phyloP scores from a whole-genome alignment of 1,140 invertebrate genomes.

The Drosophila novamexicana region DNA sequence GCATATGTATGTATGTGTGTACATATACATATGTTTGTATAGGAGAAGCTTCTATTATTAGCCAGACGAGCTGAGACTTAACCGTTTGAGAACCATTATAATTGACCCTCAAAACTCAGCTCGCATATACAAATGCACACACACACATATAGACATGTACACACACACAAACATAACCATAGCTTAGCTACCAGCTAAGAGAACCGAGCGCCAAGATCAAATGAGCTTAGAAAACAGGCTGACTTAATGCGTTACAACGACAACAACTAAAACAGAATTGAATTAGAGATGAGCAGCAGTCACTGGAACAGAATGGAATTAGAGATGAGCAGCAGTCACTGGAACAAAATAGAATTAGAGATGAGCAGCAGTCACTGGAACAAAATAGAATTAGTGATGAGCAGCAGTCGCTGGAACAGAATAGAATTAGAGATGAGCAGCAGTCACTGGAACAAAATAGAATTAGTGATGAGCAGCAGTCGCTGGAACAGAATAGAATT shows the following conservation, averaged over 20 bases:
- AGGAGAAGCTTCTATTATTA: slow-evolving; percentile 22
- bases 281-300: slow-evolving; percentile 12
- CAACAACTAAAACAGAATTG: neutral
- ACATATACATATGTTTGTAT: neutral
- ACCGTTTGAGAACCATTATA: slow-evolving; percentile 58
- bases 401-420: neutral
- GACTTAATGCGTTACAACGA: slow-evolving; percentile 31
- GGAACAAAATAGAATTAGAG: slow-evolving; percentile 9
- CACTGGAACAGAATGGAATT: slow-evolving; percentile 3
- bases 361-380: slow-evolving; percentile 10
- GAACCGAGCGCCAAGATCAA: slow-evolving; percentile 34
- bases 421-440: neutral
- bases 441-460: neutral
- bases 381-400: neutral
- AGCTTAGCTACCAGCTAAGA: slow-evolving; percentile 66
- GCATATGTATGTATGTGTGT: neutral
- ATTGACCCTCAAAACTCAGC: slow-evolving; percentile 71
- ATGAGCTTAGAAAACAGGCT: slow-evolving; percentile 31
- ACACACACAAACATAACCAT: slow-evolving; percentile 1
- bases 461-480: neutral
- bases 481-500: neutral
- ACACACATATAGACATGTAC: slow-evolving; percentile 17
- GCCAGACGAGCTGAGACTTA: slow-evolving; percentile 34
- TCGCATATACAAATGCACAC: slow-evolving; percentile 11
- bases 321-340: neutral